phyloP scores from a whole-genome alignment of 2,797 vertebrate species.

The Oreonectes daqikongensis region DNA sequence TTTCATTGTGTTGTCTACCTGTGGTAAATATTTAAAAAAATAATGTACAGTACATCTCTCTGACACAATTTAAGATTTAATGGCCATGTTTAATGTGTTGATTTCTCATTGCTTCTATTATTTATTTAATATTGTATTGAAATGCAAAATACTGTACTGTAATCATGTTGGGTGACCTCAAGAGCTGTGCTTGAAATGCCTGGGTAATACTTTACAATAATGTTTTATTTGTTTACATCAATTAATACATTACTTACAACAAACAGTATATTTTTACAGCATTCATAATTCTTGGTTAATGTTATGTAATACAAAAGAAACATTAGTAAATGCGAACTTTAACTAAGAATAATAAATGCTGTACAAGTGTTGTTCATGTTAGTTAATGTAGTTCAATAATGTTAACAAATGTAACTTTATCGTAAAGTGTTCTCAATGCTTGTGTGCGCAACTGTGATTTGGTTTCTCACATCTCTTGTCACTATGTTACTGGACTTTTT shows the following conservation, averaged over 20 bases:
- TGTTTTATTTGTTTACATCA: not conserved
- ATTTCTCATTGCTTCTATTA: conserved; percentile 20
- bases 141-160: not conserved
- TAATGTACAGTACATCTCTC: not conserved
- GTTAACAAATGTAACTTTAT: not conserved
- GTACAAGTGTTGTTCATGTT: no score
- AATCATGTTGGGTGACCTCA: conserved; percentile 13
- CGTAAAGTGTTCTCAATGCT: conserved; percentile 20
- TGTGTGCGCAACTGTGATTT: conserved; percentile 72
- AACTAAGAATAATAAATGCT: no score
- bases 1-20: conserved; percentile 6
- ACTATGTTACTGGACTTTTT: conserved; percentile 76
- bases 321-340: no score
- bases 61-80: conserved; percentile 2
- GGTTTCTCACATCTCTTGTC: conserved; percentile 79
- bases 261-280: not conserved
- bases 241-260: not conserved
- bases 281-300: not conserved
- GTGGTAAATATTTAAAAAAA: not conserved
- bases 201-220: not conserved
- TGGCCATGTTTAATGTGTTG: not conserved
- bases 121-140: not conserved
- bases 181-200: conserved; percentile 21
- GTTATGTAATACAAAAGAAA: no score
- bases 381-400: not conserved